Conservation (phyloP, 2,888 invertebrate genomes). For the Microchrysa polita region DNA sequence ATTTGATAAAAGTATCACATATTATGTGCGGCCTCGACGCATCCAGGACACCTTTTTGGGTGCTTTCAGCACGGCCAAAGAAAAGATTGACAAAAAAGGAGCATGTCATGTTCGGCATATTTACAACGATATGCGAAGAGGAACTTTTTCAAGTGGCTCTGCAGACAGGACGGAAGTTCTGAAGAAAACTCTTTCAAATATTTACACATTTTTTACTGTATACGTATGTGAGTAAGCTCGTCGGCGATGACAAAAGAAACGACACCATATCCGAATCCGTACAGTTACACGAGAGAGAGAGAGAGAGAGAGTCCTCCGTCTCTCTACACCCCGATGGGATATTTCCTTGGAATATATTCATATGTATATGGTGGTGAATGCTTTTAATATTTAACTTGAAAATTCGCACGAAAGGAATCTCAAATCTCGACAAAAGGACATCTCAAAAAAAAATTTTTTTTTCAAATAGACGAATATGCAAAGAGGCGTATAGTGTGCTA, state of each 20-base stretch:
- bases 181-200: constrained; percentile 40
- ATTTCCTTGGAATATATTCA: neutral
- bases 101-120: neutral
- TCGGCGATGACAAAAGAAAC: constrained; percentile 17
- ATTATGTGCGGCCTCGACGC: neutral
- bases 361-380: constrained; percentile 5
- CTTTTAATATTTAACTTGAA: constrained; percentile 27
- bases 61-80: neutral
- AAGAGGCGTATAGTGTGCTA: too few species aligned
- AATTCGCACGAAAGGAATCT: constrained; percentile 19
- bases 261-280: neutral
- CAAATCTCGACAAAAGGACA: constrained; percentile 13
- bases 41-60: neutral
- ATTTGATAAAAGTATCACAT: constrained; percentile 7
- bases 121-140: neutral
- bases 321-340: too few species aligned
- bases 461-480: too few species aligned
- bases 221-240: too few species aligned
- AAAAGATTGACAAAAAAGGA: neutral
- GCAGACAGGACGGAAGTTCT: constrained; percentile 4
- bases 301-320: too few species aligned
- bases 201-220: neutral
- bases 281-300: too few species aligned
- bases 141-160: constrained; percentile 17
- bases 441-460: neutral